Evolutionary conservation across 1,140 invertebrate genomes (phyloP).

Genomic region (Scaptodrosophila lebanonensis): DNA sequence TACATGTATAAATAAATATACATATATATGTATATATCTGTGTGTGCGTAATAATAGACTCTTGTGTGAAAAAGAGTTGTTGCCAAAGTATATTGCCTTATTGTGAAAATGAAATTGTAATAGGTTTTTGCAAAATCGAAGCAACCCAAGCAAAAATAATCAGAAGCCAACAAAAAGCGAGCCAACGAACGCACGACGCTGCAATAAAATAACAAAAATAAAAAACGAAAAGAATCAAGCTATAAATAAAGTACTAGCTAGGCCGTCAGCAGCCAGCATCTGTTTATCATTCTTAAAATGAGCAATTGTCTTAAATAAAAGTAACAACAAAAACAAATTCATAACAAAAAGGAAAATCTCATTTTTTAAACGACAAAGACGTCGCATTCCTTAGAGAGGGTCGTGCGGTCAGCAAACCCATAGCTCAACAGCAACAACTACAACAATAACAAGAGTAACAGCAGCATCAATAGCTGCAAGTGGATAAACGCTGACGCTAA

Average conservation of each 20-base stretch:
- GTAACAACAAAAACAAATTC: constrained; percentile 27
- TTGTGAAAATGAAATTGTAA: constrained; percentile 53
- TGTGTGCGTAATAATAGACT: too few relatives aligned
- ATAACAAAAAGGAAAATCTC: constrained; percentile 14
- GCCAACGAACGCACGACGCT: constrained; percentile 33
- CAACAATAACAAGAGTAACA: constrained; percentile 4
- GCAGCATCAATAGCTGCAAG: not conserved
- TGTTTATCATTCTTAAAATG: constrained; percentile 54
- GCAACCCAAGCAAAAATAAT: constrained; percentile 40
- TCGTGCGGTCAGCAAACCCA: not conserved
- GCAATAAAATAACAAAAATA: constrained; percentile 26
- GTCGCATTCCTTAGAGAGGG: constrained; percentile 25
- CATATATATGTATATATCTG: too few relatives aligned
- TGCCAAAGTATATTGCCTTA: constrained; percentile 36
- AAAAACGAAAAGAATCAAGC: constrained; percentile 17
- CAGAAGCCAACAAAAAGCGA: constrained; percentile 6
- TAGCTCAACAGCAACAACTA: not conserved
- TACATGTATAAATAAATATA: too few relatives aligned
- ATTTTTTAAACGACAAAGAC: not conserved
- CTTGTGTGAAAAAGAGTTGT: constrained; percentile 23
- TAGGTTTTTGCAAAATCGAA: constrained; percentile 55
- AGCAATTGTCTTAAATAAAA: constrained; percentile 40
- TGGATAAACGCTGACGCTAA: too few relatives aligned
- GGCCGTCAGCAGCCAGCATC: constrained; percentile 21
- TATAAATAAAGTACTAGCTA: constrained; percentile 44